Conservation (phyloP, 2,797 vertebrate species). For the Hoplostethus mediterraneus region DNA sequence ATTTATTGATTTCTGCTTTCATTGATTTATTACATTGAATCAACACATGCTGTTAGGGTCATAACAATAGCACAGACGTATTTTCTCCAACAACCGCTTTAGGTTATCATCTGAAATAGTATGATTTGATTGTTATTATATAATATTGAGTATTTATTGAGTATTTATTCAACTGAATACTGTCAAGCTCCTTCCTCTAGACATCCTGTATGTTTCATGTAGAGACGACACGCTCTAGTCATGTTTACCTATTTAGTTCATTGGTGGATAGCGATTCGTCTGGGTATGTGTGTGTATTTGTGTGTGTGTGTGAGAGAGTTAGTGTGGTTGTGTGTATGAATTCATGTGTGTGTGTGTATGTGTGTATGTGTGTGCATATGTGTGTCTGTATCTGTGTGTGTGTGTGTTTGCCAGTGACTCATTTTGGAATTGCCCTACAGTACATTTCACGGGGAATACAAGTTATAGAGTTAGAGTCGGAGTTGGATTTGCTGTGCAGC, state of each 20-base stretch:
- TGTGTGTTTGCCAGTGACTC: slow-evolving; percentile 45
- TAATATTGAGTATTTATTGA: no score
- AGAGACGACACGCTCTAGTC: neutral
- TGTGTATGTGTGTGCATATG: slow-evolving; percentile 11
- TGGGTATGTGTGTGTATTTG: slow-evolving; percentile 12
- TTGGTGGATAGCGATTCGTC: slow-evolving; percentile 27
- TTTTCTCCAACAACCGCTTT: neutral
- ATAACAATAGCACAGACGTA: no score
- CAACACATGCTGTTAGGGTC: no score
- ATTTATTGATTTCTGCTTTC: no score
- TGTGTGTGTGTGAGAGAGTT: neutral
- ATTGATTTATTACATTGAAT: no score
- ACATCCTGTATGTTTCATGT: neutral
- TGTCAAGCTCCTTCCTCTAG: no score
- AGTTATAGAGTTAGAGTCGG: slow-evolving; percentile 63
- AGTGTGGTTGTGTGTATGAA: neutral
- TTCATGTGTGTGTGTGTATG: slow-evolving; percentile 27
- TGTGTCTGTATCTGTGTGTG: slow-evolving; percentile 13
- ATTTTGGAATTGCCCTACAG: slow-evolving; percentile 61
- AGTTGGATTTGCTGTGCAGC: slow-evolving; percentile 68
- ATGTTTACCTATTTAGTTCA: slow-evolving; percentile 13
- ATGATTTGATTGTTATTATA: no score
- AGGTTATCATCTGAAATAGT: neutral
- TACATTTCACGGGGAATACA: slow-evolving; percentile 62
- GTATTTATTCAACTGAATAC: no score